These are phyloP conservation scores for Melanophora roralis DNA, from an alignment of 2,888 invertebrate species.

Conservation along the genomic window DNA sequence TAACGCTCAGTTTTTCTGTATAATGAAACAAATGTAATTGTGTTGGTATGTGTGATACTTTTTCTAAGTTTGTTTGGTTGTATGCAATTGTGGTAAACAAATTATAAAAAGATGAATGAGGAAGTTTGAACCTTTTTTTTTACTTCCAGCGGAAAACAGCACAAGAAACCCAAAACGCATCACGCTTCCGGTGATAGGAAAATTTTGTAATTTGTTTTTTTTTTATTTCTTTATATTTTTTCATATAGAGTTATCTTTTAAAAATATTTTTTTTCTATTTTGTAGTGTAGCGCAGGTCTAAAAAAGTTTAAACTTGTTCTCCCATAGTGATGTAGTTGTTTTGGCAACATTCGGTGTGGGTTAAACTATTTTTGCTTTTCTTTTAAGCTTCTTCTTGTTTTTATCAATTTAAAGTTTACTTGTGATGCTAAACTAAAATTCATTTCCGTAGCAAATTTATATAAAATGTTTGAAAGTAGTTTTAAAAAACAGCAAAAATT, in stretches of 20 bases:
- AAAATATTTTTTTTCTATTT: not conserved
- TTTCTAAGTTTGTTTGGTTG: not conserved
- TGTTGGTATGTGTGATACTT: not conserved
- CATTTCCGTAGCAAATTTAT: constrained; percentile 44
- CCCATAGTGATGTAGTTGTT: not conserved
- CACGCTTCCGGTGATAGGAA: constrained; percentile 55
- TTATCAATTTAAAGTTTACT: constrained; percentile 4
- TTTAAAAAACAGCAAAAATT: constrained; percentile 20
- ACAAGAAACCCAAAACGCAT: constrained; percentile 50
- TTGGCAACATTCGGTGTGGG: not conserved
- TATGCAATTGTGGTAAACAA: constrained; percentile 24
- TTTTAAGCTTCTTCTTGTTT: constrained; percentile 1
- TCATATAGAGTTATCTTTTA: not conserved
- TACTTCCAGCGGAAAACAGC: constrained; percentile 44
- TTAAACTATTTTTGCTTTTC: not conserved
- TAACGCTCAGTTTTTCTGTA: not conserved
- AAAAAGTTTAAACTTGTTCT: no score
- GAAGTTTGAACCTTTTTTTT: constrained; percentile 26
- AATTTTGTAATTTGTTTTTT: constrained; percentile 54
- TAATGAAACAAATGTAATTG: not conserved
- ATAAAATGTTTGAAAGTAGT: constrained; percentile 9
- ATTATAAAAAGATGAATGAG: constrained; percentile 26
- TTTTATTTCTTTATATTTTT: constrained; percentile 16
- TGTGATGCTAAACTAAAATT: constrained; percentile 51
- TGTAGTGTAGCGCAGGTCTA: not conserved